Conservation (phyloP, 1,140 invertebrate genomes). For the Brachystomella parvula region DNA sequence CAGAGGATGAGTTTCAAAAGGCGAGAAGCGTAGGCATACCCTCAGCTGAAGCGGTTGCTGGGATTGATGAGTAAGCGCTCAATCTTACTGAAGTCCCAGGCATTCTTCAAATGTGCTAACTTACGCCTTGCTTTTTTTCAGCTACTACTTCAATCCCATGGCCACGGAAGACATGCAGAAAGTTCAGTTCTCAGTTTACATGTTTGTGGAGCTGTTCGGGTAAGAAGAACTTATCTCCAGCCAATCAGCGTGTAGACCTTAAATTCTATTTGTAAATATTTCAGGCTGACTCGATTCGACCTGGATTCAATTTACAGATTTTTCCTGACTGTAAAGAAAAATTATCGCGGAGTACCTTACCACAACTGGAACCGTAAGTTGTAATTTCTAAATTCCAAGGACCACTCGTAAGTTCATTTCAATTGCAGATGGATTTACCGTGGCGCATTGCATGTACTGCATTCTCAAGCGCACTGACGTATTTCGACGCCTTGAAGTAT, state of each 20-base stretch:
- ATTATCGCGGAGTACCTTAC: slow-evolving; percentile 53
- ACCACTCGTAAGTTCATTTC: neutral
- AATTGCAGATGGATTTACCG: slow-evolving; percentile 64
- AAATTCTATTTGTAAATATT: slow-evolving; percentile 1
- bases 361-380: slow-evolving; percentile 61
- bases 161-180: slow-evolving; percentile 58
- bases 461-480: slow-evolving; percentile 53
- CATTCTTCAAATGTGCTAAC: neutral
- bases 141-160: slow-evolving; percentile 66
- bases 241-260: neutral
- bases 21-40: slow-evolving; percentile 44
- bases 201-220: slow-evolving; percentile 71
- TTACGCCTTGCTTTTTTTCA: slow-evolving; percentile 39
- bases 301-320: slow-evolving; percentile 59
- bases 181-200: slow-evolving; percentile 58
- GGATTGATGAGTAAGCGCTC: slow-evolving; percentile 48
- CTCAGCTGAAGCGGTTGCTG: slow-evolving; percentile 35
- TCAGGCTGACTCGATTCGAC: slow-evolving; percentile 50
- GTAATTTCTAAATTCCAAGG: neutral
- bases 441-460: slow-evolving; percentile 73
- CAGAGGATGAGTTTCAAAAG: slow-evolving; percentile 58
- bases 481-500: slow-evolving; percentile 35
- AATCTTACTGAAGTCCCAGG: neutral
- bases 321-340: slow-evolving; percentile 70
- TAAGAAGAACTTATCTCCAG: neutral